Evolutionary conservation across 2,888 invertebrate genomes (phyloP), one percentile per base, ranked within the genome.

Genomic region (Proisotoma minuta): DNA sequence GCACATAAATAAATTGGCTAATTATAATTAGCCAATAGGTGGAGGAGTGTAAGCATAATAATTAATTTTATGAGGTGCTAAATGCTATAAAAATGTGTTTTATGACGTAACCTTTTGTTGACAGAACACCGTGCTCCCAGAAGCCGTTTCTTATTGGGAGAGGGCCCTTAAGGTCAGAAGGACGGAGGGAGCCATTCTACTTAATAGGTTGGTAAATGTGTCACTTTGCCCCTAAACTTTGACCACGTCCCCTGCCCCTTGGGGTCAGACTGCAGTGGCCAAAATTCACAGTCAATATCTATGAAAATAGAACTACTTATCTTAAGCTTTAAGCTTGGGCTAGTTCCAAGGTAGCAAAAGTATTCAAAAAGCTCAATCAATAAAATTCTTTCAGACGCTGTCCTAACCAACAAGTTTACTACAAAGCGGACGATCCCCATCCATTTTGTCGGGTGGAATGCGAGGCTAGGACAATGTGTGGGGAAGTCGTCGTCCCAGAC

Each of bases 111-210:
- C 3, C 23, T n/a, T n/a, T n/a, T n/a, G 8, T 57, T 67, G 65
- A 2, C 69, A 79, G 78, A 75, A 91, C 75, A 91, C 91, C 54
- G 89, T 95, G 68, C 79, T 96, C 71, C 92, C 94, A 0, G 86
- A 91, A 77, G 96, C 96, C 48, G 91, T 95, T 1, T 85, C 86
- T 71, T 97, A 92, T 80, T 96, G 96, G 96, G 90, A 95, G 77
- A 84, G 87, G 76, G 92, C 95, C 0, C 81, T 97, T 60, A 88
- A 87, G 83, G 94, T 96, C 1, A 84, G 93, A 57, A 87, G 89
- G 78, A 91, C 93, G 2, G 87, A 86, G 69, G 87, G 85, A 61
- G 88, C 90, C 1, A 94, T 96, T 70, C 85, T 88, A 74, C 81
- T 97, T 54, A 93, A 91, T 78, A 87, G 94, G 94, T 93, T 72